Evolutionary conservation across 2,113 vertebrate genomes (phyloP), one percentile per base, ranked within the genome.

Genomic region (Sander vitreus): DNA sequence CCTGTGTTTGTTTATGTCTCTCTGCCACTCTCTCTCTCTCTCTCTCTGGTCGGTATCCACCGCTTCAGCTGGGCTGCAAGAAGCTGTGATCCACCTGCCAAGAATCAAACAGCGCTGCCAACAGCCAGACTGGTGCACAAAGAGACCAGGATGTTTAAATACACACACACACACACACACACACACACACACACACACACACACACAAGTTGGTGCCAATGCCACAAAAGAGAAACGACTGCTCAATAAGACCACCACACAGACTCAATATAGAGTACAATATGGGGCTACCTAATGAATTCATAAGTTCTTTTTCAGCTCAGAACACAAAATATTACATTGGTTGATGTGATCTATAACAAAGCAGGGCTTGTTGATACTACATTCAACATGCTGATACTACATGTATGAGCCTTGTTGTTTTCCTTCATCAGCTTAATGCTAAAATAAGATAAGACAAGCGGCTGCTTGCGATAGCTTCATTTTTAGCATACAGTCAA

Each of bases 21-120:
- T 73, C 57, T 48, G 10, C 54, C 67, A 21, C 43, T 69, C 64
- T 57, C 67, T 68, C 76, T 62, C 59, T 84, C n/a, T n/a, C n/a
- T n/a, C 74, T 63, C 73, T 53, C 84, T 84, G 83, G 87, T 91
- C 33, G 70, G 81, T 71, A 76, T 90, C 92, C 90, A 81, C 75
- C 45, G 21, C 81, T 90, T 93, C 85, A 92, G 87, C 90, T 90
- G 87, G 83, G 88, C 84, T 76, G 83, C 89, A 81, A 89, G 88
- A 87, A 86, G 90, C 92, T 94, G 91, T 92, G 90, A 93, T 93
- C 92, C 93, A 92, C 90, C 92, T 93, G 93, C 93, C 93, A 95
- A 93, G 84, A 92, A 89, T 94, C 92, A 91, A 93, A 88, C 85
- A 14, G 78, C 23, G 4, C 78, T 93, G 92, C 92, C 93, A 94